Percentiles rank a stretch among this genome's conserved stretches.
phyloP scores from a whole-genome alignment of 2,888 invertebrate species.

The Nudaria mundana region DNA sequence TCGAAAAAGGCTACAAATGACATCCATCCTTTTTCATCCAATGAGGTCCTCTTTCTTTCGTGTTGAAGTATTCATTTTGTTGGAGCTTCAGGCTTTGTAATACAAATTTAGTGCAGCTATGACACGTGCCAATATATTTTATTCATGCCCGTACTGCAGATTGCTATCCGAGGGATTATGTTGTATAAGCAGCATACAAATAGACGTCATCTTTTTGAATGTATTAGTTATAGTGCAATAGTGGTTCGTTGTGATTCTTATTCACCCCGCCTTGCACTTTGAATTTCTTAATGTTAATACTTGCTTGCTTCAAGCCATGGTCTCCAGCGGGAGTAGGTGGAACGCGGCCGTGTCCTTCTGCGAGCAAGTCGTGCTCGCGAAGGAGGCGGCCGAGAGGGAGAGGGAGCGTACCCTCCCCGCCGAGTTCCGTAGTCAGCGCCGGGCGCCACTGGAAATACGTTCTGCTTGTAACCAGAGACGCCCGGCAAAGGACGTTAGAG shows the following conservation, averaged over 20 bases:
- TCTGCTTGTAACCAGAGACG: no score
- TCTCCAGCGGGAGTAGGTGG: no score
- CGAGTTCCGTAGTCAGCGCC: no score
- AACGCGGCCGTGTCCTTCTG: no score
- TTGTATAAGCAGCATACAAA: slow-evolving; percentile 13
- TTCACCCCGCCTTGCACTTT: no score
- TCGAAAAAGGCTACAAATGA: slow-evolving; percentile 6
- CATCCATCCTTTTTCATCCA: slow-evolving; percentile 11
- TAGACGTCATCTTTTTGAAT: neutral
- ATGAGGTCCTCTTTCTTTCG: slow-evolving; percentile 14
- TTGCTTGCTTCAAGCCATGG: no score
- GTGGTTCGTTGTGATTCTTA: neutral
- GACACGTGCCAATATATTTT: slow-evolving; percentile 58
- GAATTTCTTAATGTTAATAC: no score
- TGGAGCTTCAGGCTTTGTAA: slow-evolving; percentile 24
- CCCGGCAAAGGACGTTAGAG: no score
- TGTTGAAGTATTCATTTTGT: slow-evolving; percentile 30
- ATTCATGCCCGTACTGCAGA: slow-evolving; percentile 55
- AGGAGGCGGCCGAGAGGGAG: no score
- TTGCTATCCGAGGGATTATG: slow-evolving; percentile 39
- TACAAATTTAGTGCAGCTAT: slow-evolving; percentile 36
- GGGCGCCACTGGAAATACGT: no score
- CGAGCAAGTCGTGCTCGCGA: no score
- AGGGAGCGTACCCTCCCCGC: no score
- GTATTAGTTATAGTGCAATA: neutral